Conservation (phyloP, 2,113 vertebrate genomes). For the Naja naja region DNA sequence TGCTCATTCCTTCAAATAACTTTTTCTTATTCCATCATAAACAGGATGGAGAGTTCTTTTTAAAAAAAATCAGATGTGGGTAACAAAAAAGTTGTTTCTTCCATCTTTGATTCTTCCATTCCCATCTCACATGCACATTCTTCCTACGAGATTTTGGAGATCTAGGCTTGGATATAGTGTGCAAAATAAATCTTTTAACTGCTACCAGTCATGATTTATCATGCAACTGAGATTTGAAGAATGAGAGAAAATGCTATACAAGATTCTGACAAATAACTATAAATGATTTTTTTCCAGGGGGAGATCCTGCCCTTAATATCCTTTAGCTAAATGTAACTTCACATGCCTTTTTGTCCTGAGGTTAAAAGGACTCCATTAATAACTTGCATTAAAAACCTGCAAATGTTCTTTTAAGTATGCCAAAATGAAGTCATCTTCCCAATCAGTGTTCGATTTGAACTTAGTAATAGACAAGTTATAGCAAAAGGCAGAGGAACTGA, state of each 20-base stretch:
- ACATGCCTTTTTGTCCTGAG: slow-evolving; percentile 5
- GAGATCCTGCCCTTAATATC: slow-evolving; percentile 30
- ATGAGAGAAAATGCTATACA: neutral
- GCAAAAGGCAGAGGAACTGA: neutral
- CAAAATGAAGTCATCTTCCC: neutral
- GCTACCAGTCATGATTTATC: slow-evolving; percentile 2
- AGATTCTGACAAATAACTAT: slow-evolving; percentile 25
- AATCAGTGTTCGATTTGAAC: neutral
- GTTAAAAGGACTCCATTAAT: slow-evolving; percentile 11
- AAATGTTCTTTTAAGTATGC: neutral
- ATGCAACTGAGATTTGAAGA: neutral
- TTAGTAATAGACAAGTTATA: neutral
- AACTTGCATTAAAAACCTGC: slow-evolving; percentile 13
- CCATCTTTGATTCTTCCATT: neutral
- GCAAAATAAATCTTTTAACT: slow-evolving; percentile 22
- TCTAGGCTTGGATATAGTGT: neutral
- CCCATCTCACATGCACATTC: neutral
- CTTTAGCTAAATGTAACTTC: slow-evolving; percentile 23
- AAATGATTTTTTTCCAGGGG: neutral
- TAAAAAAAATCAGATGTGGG: neutral
- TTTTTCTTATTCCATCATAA: neutral
- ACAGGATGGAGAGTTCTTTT: neutral
- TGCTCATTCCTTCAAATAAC: neutral
- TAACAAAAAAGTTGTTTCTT: neutral
- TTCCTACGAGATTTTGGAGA: neutral